Evolutionary conservation across 2,797 vertebrate genomes (phyloP).

Genomic region (Phalloptychus januarius): DNA sequence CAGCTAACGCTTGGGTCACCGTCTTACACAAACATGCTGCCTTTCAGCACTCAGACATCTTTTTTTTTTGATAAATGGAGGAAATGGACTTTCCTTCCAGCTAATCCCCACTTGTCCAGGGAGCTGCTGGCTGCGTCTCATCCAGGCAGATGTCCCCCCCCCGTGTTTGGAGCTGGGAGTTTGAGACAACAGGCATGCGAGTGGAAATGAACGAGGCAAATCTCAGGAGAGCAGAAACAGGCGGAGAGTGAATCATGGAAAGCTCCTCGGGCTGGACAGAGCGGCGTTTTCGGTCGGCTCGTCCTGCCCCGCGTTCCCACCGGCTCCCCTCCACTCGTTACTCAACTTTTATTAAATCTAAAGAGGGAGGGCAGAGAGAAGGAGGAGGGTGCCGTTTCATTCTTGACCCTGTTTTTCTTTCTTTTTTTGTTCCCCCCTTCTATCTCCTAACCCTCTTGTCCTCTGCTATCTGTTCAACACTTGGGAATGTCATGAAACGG

Average conservation of each 20-base stretch:
- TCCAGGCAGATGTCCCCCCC: constrained; percentile 39
- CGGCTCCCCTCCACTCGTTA: constrained; percentile 53
- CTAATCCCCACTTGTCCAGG: constrained; percentile 46
- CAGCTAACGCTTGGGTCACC: constrained; percentile 15
- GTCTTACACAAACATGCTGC: constrained; percentile 27
- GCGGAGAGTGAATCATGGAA: constrained; percentile 71
- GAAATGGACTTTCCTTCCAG: constrained; percentile 60
- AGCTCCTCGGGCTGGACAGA: constrained; percentile 46
- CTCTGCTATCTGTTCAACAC: constrained; percentile 45
- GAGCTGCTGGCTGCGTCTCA: constrained; percentile 37
- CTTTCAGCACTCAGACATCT: constrained; percentile 23
- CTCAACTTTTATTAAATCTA: constrained; percentile 75
- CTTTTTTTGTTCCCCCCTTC: constrained; percentile 6
- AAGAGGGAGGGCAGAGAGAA: constrained; percentile 22
- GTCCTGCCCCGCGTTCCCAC: constrained; percentile 44
- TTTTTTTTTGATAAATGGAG: constrained; percentile 52
- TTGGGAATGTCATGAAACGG: constrained; percentile 59
- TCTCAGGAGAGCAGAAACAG: constrained; percentile 37
- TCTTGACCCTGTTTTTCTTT: constrained; percentile 27
- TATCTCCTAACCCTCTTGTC: constrained; percentile 12
- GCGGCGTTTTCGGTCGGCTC: constrained; percentile 22
- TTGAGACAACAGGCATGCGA: constrained; percentile 34
- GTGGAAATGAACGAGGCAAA: constrained; percentile 46
- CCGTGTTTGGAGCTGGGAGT: constrained; percentile 35
- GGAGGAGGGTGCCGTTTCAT: constrained; percentile 30